Evolutionary conservation across 23 tunicate genomes (phyloP).

Genomic region (Clavelina lepadiformis): DNA sequence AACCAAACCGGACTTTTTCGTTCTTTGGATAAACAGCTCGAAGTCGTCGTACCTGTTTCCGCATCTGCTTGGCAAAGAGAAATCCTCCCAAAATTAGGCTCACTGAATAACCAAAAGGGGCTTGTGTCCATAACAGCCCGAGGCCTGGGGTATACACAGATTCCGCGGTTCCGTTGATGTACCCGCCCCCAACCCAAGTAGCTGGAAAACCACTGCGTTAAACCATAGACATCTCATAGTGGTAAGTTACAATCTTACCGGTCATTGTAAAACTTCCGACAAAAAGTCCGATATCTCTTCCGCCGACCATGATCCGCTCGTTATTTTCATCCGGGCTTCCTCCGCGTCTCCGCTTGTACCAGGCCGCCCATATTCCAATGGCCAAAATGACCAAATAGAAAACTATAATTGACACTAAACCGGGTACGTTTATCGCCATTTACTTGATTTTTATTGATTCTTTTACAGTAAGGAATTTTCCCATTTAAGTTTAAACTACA

Average conservation of each 20-base stretch:
- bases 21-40: too few relatives aligned
- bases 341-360: constrained; percentile 74
- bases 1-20: not conserved
- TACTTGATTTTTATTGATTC: too few relatives aligned
- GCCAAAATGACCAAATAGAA: constrained; percentile 78
- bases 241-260: too few relatives aligned
- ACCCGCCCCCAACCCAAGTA: constrained; percentile 95
- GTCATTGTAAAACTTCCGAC: constrained; percentile 98
- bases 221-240: too few relatives aligned
- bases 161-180: constrained; percentile 86
- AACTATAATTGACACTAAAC: constrained; percentile 64
- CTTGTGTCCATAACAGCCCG: constrained; percentile 86
- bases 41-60: constrained; percentile 75
- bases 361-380: constrained; percentile 96
- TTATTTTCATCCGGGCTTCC: constrained; percentile 36
- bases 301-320: constrained; percentile 86
- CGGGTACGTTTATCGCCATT: constrained; percentile 71
- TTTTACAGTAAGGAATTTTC: too few relatives aligned
- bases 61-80: constrained; percentile 74
- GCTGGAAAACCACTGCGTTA: constrained; percentile 62
- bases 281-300: constrained; percentile 82
- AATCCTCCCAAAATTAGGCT: constrained; percentile 62
- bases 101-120: constrained; percentile 64
- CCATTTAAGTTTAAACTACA: too few relatives aligned
- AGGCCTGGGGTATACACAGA: constrained; percentile 47